Conservation (phyloP, 2,113 vertebrate species). For the Pteruthius melanotis region DNA sequence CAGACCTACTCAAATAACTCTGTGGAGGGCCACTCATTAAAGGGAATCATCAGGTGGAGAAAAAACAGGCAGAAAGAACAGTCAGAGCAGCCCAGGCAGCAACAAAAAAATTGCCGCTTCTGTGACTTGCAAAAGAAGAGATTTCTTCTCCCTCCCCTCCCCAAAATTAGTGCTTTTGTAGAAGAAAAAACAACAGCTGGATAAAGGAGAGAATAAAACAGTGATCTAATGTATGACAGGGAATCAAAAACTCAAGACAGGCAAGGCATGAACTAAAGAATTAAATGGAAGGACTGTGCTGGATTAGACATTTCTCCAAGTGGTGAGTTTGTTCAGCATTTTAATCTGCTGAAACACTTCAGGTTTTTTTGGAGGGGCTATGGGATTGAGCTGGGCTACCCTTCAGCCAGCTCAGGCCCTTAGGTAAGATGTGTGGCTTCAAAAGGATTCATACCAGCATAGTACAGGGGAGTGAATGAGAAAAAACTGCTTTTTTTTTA, state of each 20-base stretch:
- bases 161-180: not conserved
- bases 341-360: not conserved
- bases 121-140: not conserved
- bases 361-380: not conserved
- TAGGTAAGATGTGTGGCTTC: not conserved
- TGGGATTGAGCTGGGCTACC: not conserved
- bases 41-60: not conserved
- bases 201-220: not conserved
- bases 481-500: not conserved
- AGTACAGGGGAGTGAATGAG: not conserved
- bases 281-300: not conserved
- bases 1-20: not conserved
- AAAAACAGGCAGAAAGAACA: not conserved
- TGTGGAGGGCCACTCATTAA: rapidly evolving
- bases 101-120: not conserved
- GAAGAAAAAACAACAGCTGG: not conserved
- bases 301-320: not conserved
- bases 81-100: not conserved
- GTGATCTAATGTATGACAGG: not conserved
- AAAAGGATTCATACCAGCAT: not conserved
- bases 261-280: not conserved
- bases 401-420: not conserved
- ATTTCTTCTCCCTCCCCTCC: not conserved
- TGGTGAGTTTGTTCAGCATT: not conserved
- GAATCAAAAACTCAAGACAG: not conserved